phyloP scores from a whole-genome alignment of 2,113 vertebrate species.

The Cynoglossus semilaevis region DNA sequence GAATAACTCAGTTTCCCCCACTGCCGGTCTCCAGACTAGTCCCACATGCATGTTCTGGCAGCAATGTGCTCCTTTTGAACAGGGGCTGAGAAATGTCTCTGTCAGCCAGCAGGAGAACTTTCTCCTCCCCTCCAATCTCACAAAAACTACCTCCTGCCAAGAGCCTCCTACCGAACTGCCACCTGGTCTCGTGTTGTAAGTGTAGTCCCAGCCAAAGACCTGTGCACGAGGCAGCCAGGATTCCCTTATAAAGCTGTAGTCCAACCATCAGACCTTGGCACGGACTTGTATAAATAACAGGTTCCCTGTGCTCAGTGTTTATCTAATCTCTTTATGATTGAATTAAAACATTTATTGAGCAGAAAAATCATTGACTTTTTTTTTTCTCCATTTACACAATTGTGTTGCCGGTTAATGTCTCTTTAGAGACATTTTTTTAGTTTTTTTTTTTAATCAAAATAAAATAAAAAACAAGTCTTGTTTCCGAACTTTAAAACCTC shows the following conservation, averaged over 20 bases:
- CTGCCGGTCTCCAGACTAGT: slow-evolving; percentile 50
- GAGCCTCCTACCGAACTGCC: slow-evolving; percentile 59
- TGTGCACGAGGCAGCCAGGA: slow-evolving; percentile 42
- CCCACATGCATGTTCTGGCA: slow-evolving; percentile 62
- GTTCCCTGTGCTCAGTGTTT: slow-evolving; percentile 39
- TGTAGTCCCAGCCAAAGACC: slow-evolving; percentile 46
- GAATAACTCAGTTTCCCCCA: slow-evolving; percentile 30
- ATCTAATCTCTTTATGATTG: slow-evolving; percentile 51
- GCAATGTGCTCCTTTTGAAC: slow-evolving; percentile 47
- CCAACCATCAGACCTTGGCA: slow-evolving; percentile 41
- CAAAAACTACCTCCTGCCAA: slow-evolving; percentile 57
- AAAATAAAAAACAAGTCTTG: background rate
- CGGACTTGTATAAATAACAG: slow-evolving; percentile 38
- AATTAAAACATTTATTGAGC: slow-evolving; percentile 46
- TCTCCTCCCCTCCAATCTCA: slow-evolving; percentile 54
- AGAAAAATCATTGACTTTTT: slow-evolving; percentile 32
- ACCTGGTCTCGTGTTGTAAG: slow-evolving; percentile 62
- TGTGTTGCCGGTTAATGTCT: slow-evolving; percentile 15
- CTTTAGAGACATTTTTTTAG: slow-evolving; percentile 3
- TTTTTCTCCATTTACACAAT: background rate
- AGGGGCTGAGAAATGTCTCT: slow-evolving; percentile 55
- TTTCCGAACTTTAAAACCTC: background rate
- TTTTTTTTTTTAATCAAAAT: no score
- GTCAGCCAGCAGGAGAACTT: slow-evolving; percentile 60
- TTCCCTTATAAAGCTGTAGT: slow-evolving; percentile 44